Conservation (phyloP, 2,113 vertebrate genomes). For the Junco hyemalis region DNA sequence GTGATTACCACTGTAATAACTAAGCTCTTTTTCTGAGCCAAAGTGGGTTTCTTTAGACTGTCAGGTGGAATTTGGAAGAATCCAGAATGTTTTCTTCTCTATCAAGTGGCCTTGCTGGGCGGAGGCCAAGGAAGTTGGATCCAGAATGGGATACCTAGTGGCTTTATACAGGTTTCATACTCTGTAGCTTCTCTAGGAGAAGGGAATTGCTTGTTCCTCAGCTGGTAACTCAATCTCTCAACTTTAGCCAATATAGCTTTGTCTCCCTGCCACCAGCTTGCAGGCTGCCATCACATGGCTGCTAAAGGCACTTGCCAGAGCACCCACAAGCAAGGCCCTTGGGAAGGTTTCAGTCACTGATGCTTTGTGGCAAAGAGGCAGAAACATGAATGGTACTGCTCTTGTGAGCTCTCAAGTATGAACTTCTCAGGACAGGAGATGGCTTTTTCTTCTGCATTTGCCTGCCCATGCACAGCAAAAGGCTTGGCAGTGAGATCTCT, state of each 20-base stretch:
- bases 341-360: not conserved
- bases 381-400: not conserved
- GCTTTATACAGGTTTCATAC: not conserved
- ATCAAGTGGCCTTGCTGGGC: not conserved
- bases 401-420: not conserved
- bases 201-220: not conserved
- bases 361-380: not conserved
- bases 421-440: not conserved
- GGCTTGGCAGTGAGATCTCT: not conserved
- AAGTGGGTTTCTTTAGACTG: not conserved
- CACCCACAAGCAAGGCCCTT: not conserved
- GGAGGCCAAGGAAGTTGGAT: not conserved
- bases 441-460: not conserved
- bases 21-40: not conserved
- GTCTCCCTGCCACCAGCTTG: not conserved
- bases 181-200: not conserved
- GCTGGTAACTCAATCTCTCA: not conserved
- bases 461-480: not conserved
- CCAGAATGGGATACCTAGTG: not conserved
- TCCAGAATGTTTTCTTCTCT: not conserved
- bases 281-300: not conserved
- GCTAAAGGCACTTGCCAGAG: not conserved
- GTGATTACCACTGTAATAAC: constrained; percentile 20
- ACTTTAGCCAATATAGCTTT: not conserved
- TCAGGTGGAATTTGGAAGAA: not conserved